Conservation (phyloP, 2,113 vertebrate species). For the Progne subis region DNA sequence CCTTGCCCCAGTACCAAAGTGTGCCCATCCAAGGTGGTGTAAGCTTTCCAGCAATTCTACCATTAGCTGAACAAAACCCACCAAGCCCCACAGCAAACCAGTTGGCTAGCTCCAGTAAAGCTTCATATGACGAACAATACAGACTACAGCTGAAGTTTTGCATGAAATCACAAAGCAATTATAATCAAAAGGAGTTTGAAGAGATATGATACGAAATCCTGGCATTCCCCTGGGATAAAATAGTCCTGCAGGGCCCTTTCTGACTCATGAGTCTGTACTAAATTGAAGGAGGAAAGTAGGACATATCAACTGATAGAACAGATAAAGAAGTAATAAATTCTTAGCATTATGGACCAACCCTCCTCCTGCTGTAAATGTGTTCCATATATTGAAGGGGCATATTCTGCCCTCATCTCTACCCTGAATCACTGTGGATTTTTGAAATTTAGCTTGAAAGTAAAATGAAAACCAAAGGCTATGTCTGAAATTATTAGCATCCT, state of each 20-base stretch:
- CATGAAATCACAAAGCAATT: slow-evolving; percentile 28
- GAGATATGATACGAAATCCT: slow-evolving; percentile 37
- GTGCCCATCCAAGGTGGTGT: not conserved
- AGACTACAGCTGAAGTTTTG: slow-evolving; percentile 4
- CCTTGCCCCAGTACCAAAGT: not conserved
- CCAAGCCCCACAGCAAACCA: not conserved
- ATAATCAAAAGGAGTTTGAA: slow-evolving; percentile 44
- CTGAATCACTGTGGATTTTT: not conserved
- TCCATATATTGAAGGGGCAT: not conserved
- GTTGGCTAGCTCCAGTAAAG: not conserved
- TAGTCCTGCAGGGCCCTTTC: slow-evolving; percentile 29
- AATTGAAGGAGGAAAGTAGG: slow-evolving; percentile 43
- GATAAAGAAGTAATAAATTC: slow-evolving; percentile 29
- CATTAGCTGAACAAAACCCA: not conserved
- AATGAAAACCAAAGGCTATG: slow-evolving; percentile 6
- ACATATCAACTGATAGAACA: slow-evolving; percentile 27
- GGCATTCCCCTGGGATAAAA: slow-evolving; percentile 40
- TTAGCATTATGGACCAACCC: not conserved
- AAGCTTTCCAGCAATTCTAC: not conserved
- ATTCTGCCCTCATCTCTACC: not conserved
- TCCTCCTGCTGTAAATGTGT: not conserved
- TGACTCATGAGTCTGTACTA: not conserved
- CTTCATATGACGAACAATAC: not conserved
- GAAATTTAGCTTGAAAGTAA: slow-evolving; percentile 33
- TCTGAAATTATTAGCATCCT: slow-evolving; percentile 7